phyloP scores from a whole-genome alignment of 2,888 invertebrate species.

The Neocrepidodera transversa region DNA sequence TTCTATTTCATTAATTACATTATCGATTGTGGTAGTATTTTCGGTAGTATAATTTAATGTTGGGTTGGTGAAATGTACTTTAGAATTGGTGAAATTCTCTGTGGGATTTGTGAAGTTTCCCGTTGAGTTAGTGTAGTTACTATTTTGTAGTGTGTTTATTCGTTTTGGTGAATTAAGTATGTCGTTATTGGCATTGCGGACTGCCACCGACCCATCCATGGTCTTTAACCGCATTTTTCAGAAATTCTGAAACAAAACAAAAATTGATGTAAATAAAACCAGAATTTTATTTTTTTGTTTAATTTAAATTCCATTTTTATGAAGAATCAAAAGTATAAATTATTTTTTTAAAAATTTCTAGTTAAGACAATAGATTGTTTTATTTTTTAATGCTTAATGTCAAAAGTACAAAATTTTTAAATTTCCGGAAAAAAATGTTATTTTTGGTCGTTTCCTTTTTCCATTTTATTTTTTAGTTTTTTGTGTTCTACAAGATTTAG shows the following conservation, averaged over 20 bases:
- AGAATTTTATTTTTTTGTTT: too few species aligned
- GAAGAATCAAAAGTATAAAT: too few species aligned
- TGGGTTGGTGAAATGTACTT: constrained; percentile 7
- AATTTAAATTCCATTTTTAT: too few species aligned
- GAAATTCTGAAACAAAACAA: constrained; percentile 53
- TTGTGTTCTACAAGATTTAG: too few species aligned
- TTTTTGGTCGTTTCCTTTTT: too few species aligned
- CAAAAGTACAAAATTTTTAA: too few species aligned
- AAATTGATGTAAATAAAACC: too few species aligned
- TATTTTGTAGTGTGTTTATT: constrained; percentile 58
- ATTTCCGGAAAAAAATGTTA: too few species aligned
- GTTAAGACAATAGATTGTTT: too few species aligned
- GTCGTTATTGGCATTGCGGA: constrained; percentile 56
- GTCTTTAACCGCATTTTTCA: constrained; percentile 59
- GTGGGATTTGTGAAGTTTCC: not conserved
- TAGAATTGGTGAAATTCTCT: constrained; percentile 11
- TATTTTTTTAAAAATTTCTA: too few species aligned
- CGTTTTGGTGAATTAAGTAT: constrained; percentile 59
- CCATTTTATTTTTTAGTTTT: too few species aligned
- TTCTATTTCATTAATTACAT: constrained; percentile 28
- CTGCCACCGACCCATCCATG: constrained; percentile 57
- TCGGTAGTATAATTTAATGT: constrained; percentile 5
- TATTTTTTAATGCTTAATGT: too few species aligned
- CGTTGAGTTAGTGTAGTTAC: constrained; percentile 33
- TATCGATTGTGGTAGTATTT: constrained; percentile 27